These are phyloP conservation scores for Mastacembelus armatus DNA, from an alignment of 2,797 vertebrate genomes.

Conservation along the genomic window DNA sequence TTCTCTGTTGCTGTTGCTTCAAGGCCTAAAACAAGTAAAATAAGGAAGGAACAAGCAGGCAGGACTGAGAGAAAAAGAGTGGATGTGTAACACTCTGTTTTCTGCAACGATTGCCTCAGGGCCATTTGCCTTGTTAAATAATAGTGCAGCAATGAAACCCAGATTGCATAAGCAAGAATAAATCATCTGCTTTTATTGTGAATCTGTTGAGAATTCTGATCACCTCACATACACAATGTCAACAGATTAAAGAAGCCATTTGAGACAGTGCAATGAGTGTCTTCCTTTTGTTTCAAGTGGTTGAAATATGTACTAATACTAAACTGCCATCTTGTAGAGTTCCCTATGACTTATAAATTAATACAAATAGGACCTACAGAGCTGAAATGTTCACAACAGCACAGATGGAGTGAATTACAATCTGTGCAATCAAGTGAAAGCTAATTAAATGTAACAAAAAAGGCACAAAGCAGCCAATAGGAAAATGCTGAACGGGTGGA, in stretches of 20 bases:
- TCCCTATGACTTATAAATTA: slow-evolving; percentile 46
- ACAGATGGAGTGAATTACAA: slow-evolving; percentile 74
- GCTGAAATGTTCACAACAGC: slow-evolving; percentile 51
- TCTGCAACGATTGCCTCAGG: slow-evolving; percentile 34
- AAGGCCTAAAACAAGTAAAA: slow-evolving; percentile 85
- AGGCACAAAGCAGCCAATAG: slow-evolving; percentile 46
- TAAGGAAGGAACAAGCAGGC: slow-evolving; percentile 23
- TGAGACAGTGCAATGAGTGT: neutral
- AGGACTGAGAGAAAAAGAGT: slow-evolving; percentile 34
- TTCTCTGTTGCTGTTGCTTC: slow-evolving; percentile 95
- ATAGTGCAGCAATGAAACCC: slow-evolving; percentile 38
- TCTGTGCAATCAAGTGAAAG: slow-evolving; percentile 63
- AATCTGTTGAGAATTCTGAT: slow-evolving; percentile 42
- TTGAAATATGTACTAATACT: slow-evolving; percentile 13
- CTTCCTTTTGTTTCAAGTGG: slow-evolving; percentile 14
- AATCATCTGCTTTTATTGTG: slow-evolving; percentile 39
- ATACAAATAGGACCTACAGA: slow-evolving; percentile 50
- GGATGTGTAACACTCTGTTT: slow-evolving; percentile 27
- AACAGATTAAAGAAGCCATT: slow-evolving; percentile 19
- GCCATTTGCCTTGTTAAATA: slow-evolving; percentile 56
- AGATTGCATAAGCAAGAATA: slow-evolving; percentile 50
- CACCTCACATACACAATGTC: slow-evolving; percentile 30
- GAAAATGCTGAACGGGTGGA: slow-evolving; percentile 45
- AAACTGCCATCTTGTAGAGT: slow-evolving; percentile 34
- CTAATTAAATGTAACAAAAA: slow-evolving; percentile 71